These are phyloP conservation scores for Pantala flavescens DNA, from an alignment of 1,140 invertebrate species.

Conservation along the genomic window DNA sequence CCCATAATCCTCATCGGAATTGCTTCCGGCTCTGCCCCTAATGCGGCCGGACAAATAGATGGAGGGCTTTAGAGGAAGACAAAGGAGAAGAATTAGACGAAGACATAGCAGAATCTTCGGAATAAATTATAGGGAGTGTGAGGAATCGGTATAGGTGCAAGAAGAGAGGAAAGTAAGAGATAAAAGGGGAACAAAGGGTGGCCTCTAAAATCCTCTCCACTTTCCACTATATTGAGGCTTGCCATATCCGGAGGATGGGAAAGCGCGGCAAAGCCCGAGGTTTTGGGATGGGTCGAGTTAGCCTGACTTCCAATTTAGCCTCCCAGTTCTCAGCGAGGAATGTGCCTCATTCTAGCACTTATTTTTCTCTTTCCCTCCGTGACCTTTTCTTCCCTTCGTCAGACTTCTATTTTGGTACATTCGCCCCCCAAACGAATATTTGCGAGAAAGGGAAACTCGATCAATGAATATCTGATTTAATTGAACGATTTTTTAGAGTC, in stretches of 20 bases:
- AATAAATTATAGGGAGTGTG: background rate
- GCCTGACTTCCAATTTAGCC: background rate
- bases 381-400: background rate
- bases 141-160: background rate
- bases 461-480: slow-evolving; percentile 1
- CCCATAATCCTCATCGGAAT: too few species aligned
- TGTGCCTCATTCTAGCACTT: background rate
- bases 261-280: too few species aligned
- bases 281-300: background rate
- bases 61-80: too few species aligned
- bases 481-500: background rate
- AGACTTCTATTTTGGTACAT: background rate
- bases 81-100: too few species aligned
- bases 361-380: background rate
- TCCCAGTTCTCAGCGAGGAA: background rate
- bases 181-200: too few species aligned
- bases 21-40: too few species aligned
- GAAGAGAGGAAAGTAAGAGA: too few species aligned
- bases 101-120: too few species aligned
- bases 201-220: too few species aligned
- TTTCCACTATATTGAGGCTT: too few species aligned
- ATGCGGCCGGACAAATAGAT: too few species aligned
- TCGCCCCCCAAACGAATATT: background rate
- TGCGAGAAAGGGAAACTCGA: background rate
- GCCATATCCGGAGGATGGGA: too few species aligned